phyloP scores from a whole-genome alignment of 2,113 vertebrate species.

The Lipophrys pholis region DNA sequence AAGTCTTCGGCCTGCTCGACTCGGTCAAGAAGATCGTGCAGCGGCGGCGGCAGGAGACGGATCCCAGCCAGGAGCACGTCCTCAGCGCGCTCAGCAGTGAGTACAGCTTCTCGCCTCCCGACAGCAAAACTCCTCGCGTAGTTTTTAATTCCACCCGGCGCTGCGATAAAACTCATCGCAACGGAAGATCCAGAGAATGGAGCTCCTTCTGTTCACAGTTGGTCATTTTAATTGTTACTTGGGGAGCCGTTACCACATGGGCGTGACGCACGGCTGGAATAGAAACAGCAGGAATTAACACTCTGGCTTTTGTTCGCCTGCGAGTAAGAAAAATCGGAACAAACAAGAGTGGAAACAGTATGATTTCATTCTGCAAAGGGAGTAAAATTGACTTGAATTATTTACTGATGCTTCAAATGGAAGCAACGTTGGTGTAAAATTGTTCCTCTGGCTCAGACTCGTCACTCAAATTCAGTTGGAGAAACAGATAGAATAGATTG shows the following conservation, averaged over 20 bases:
- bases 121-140: neutral
- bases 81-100: slow-evolving; percentile 89
- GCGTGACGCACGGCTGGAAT: neutral
- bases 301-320: no score
- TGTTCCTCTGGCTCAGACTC: no score
- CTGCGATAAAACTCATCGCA: no score
- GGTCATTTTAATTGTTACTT: neutral
- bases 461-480: no score
- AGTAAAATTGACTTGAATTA: neutral
- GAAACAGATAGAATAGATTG: no score
- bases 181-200: no score
- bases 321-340: no score
- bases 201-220: neutral
- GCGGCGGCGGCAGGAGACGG: slow-evolving; percentile 88
- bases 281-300: neutral
- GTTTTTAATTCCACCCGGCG: no score
- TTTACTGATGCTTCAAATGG: neutral
- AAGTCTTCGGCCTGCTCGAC: slow-evolving; percentile 95
- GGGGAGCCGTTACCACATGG: neutral
- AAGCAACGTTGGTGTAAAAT: no score
- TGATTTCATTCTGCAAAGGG: no score
- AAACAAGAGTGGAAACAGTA: no score
- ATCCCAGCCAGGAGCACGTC: slow-evolving; percentile 91
- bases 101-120: slow-evolving; percentile 34
- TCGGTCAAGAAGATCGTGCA: slow-evolving; percentile 93